Percentiles rank a stretch among this genome's conserved stretches.
These are phyloP conservation scores for Peromyscus eremicus DNA, from an alignment of 2,797 vertebrate species.

Conservation along the genomic window DNA sequence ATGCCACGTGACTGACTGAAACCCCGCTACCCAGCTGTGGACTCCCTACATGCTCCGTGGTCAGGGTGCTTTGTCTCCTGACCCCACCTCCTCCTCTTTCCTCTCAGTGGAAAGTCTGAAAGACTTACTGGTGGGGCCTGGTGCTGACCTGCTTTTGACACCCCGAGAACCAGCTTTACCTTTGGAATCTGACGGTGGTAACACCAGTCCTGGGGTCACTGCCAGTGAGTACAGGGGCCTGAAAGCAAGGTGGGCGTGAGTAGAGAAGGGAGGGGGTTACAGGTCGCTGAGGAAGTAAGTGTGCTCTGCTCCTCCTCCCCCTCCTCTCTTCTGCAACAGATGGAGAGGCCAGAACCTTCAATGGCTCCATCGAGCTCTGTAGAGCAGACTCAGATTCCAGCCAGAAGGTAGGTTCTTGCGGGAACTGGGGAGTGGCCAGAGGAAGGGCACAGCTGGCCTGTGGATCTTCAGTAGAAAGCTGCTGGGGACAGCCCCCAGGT, in stretches of 20 bases:
- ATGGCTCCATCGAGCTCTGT: constrained; percentile 89
- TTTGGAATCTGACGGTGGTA: constrained; percentile 79
- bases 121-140: constrained; percentile 90
- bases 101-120: constrained; percentile 92
- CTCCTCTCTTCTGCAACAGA: constrained; percentile 84
- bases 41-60: neutral
- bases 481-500: neutral
- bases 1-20: neutral
- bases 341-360: constrained; percentile 89
- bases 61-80: neutral
- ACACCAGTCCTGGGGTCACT: constrained; percentile 86
- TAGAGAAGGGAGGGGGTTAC: neutral
- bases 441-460: neutral
- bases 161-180: constrained; percentile 85
- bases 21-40: neutral
- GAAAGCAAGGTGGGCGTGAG: neutral
- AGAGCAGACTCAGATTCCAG: constrained; percentile 76
- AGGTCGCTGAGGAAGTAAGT: neutral
- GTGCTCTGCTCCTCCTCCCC: neutral
- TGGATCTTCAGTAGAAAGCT: neutral
- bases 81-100: constrained; percentile 14
- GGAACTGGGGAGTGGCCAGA: neutral
- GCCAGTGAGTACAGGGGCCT: constrained; percentile 79
- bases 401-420: constrained; percentile 83
- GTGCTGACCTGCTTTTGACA: constrained; percentile 83